Evolutionary conservation across 2,113 vertebrate genomes (phyloP).

Genomic region (Pampusana beccarii): DNA sequence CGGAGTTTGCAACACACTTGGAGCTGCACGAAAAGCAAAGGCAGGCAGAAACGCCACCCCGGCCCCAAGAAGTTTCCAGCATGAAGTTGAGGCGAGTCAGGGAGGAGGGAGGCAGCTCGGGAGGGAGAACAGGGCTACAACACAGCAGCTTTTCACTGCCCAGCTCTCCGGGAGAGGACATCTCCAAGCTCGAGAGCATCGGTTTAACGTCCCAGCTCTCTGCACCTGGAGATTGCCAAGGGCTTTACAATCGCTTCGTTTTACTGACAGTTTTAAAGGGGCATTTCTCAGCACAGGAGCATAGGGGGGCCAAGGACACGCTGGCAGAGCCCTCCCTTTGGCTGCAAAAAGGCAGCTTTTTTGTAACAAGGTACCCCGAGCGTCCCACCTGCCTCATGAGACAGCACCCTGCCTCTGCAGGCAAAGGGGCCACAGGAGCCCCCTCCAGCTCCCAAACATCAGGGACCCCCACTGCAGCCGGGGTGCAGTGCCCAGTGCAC

Average conservation of each 20-base stretch:
- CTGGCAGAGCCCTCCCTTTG: not conserved
- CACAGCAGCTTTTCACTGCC: not conserved
- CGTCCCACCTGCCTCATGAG: not conserved
- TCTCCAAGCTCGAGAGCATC: fast-evolving
- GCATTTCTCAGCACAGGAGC: not conserved
- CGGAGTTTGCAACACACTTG: not conserved
- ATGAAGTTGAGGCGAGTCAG: not conserved
- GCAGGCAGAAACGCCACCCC: not conserved
- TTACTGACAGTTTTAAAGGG: not conserved
- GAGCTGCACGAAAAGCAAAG: not conserved
- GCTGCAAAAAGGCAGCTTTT: not conserved
- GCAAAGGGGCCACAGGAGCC: too few relatives aligned
- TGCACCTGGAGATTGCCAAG: not conserved
- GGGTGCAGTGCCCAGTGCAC: too few relatives aligned
- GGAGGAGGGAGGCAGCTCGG: not conserved
- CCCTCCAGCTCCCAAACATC: too few relatives aligned
- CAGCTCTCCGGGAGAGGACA: not conserved
- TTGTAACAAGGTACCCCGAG: not conserved
- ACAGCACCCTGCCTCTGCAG: too few relatives aligned
- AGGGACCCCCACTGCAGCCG: too few relatives aligned
- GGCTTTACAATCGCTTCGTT: not conserved
- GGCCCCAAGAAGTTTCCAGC: not conserved
- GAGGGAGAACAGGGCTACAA: not conserved
- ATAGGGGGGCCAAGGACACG: not conserved
- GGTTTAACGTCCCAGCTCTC: not conserved